Conservation (phyloP, 1,140 invertebrate genomes). For the Achatina immaculata region DNA sequence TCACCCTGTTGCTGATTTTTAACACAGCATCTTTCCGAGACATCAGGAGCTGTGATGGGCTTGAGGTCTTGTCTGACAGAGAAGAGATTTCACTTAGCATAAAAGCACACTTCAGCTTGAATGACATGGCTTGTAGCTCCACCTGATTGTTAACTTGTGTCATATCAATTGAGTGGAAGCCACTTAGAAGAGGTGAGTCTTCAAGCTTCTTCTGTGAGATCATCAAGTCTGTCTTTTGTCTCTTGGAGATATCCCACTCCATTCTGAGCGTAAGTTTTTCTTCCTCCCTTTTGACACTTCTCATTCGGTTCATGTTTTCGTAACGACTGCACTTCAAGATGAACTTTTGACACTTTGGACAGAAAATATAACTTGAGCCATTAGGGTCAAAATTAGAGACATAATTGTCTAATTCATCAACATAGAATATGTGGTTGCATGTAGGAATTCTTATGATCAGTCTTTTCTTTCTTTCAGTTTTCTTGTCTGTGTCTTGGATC, state of each 20-base stretch:
- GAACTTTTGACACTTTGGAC: neutral
- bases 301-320: neutral
- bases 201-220: neutral
- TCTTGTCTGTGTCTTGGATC: neutral
- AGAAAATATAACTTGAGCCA: neutral
- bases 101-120: conserved; percentile 12
- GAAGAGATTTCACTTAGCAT: neutral
- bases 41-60: neutral
- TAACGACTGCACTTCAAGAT: neutral
- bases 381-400: neutral
- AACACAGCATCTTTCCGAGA: neutral
- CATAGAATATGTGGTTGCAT: conserved; percentile 12
- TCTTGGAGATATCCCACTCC: neutral
- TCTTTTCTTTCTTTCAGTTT: neutral
- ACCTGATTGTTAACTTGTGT: neutral
- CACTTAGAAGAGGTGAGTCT: neutral
- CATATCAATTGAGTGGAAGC: neutral
- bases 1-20: neutral
- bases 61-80: neutral
- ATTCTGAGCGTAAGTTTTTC: neutral
- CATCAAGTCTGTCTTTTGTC: neutral
- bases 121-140: neutral
- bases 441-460: neutral
- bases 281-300: neutral
- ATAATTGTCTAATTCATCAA: conserved; percentile 8